A percentile compares a stretch with the other conserved stretches of the same genome.
phyloP scores from a whole-genome alignment of 2,888 invertebrate genomes.

The Steromphala cineraria region DNA sequence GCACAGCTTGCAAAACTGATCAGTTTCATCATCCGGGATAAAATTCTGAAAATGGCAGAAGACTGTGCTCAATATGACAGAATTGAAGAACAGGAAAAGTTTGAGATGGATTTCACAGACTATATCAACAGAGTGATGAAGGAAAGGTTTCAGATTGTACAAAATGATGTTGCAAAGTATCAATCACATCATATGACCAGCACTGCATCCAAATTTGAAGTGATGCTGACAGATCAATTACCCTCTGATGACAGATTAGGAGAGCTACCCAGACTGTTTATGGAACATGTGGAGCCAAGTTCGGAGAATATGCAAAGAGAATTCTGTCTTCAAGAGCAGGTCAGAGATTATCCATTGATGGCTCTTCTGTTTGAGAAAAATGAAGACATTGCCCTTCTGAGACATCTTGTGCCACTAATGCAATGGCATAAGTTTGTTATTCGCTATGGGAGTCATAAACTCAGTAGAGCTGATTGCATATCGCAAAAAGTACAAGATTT shows the following conservation, averaged over 20 bases:
- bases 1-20: constrained; percentile 20
- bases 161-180: background rate
- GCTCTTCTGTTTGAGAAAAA: constrained; percentile 5
- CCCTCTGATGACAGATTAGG: background rate
- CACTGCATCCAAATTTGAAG: background rate
- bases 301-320: background rate
- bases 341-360: background rate
- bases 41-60: background rate
- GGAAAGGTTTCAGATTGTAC: background rate
- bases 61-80: background rate
- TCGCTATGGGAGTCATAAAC: background rate
- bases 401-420: background rate
- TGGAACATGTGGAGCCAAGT: background rate
- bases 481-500: background rate
- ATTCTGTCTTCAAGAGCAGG: background rate
- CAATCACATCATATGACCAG: background rate
- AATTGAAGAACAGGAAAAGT: background rate
- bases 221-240: background rate
- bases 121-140: background rate
- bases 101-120: background rate
- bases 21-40: background rate
- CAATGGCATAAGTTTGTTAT: constrained; percentile 10
- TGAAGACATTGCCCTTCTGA: background rate
- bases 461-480: background rate
- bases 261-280: background rate